Evolutionary conservation across 2,113 vertebrate species (phyloP), one percentile per base, ranked within the genome.

Genomic region (Callospermophilus lateralis): DNA sequence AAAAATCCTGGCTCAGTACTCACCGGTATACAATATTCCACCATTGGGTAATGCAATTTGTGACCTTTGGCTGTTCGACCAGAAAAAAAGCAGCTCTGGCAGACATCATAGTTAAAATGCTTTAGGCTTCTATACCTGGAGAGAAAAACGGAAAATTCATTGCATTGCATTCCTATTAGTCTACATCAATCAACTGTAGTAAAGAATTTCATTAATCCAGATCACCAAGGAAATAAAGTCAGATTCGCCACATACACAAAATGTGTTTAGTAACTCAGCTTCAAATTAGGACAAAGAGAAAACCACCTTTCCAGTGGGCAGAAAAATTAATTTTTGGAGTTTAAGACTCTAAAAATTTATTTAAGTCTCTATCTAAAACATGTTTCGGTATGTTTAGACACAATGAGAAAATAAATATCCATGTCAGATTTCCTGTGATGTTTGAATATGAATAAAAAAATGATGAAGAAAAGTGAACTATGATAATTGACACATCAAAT

Each of bases 51-150:
- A 98, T 99, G 99, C 88, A 99, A 98, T 97, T 99, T 99, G 98
- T 99, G 99, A 45, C 99, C 99, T 97, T 99, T 99, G 89, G 99
- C 99, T 19, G 99, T 99, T 86, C 99, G 99, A 89, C 99, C 99
- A 61, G 99, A 99, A 97, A 99, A 99, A 98, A 99, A 99, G 98
- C 99, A 99, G 96, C 99, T 99, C 98, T 99, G 99, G 98, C 99
- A 99, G 96, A 99, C 99, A 4, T 99, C 99, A 85, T 99, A 99
- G 98, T 99, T 99, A 98, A 99, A 99, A 99, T 99, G 99, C 97
- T 99, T 99, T 95, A 99, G 98, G 98, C 99, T 99, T 95, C 99
- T 99, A 98, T 99, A 99, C 98, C 99, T 99, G 94, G 0, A 89
- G 55, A 96, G 84, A 96, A 92, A 53, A 97, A 95, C 94, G 96